Evolutionary conservation across 1,140 invertebrate genomes (phyloP).

Genomic region (Aphelinus certus): DNA sequence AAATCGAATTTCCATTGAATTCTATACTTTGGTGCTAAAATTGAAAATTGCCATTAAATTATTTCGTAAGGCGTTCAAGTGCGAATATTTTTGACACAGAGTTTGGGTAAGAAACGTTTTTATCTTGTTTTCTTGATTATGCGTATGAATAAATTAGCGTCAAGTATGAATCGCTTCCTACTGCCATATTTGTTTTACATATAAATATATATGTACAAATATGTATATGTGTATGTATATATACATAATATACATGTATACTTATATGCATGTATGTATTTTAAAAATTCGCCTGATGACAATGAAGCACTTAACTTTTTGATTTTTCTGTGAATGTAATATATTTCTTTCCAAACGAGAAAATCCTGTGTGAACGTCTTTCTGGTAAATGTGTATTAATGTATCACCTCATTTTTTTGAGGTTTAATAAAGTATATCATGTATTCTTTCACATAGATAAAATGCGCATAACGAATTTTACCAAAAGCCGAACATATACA

Average conservation of each 20-base stretch:
- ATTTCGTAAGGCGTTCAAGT: neutral
- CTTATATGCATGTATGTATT: neutral
- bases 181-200: slow-evolving; percentile 48
- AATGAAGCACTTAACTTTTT: slow-evolving; percentile 35
- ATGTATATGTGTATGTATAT: no score
- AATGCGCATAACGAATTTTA: slow-evolving; percentile 37
- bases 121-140: slow-evolving; percentile 1
- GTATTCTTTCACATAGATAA: slow-evolving; percentile 25
- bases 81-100: slow-evolving; percentile 5
- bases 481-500: slow-evolving; percentile 35
- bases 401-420: slow-evolving; percentile 34
- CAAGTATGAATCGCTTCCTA: slow-evolving; percentile 41
- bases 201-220: no score
- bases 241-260: no score
- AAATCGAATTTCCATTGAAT: neutral
- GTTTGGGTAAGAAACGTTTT: slow-evolving; percentile 10
- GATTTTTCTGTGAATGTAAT: slow-evolving; percentile 17
- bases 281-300: slow-evolving; percentile 38
- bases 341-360: slow-evolving; percentile 17
- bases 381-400: slow-evolving; percentile 34
- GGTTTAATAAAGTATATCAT: slow-evolving; percentile 16
- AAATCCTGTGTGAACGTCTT: slow-evolving; percentile 30
- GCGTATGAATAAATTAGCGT: slow-evolving; percentile 8
- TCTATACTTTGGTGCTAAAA: neutral
- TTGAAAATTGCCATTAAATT: slow-evolving; percentile 24